phyloP scores from a whole-genome alignment of 2,113 vertebrate species.

The Podocnemis expansa region DNA sequence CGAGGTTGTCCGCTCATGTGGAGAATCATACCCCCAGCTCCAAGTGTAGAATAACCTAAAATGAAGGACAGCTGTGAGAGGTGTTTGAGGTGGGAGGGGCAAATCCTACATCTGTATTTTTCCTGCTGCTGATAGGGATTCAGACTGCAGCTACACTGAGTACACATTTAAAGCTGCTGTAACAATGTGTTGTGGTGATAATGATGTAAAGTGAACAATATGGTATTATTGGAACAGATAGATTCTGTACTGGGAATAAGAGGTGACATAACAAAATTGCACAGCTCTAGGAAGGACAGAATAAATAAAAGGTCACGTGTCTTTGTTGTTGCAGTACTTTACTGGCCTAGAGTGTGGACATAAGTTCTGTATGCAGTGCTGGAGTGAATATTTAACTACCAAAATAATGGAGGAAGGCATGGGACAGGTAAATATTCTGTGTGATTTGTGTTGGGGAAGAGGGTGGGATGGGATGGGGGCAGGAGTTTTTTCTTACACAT shows the following conservation, averaged over 20 bases:
- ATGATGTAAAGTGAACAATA: neutral
- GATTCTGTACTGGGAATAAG: neutral
- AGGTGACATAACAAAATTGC: neutral
- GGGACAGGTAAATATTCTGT: constrained; percentile 89
- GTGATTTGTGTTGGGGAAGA: neutral
- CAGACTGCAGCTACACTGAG: neutral
- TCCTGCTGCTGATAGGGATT: neutral
- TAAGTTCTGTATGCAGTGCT: constrained; percentile 99
- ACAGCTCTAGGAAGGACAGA: neutral
- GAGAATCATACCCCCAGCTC: neutral
- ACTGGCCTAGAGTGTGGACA: constrained; percentile 99
- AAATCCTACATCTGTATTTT: neutral
- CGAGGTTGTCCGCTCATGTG: neutral
- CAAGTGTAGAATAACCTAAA: neutral
- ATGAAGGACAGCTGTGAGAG: neutral
- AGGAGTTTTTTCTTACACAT: neutral
- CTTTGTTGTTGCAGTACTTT: constrained; percentile 88
- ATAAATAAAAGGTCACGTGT: neutral
- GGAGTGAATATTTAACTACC: constrained; percentile 99
- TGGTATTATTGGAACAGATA: neutral
- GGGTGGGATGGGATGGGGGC: neutral
- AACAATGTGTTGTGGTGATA: neutral
- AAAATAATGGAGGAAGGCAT: constrained; percentile 99
- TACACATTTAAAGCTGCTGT: neutral
- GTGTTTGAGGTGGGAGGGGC: neutral